Percentiles rank a stretch among this genome's conserved stretches.
These are phyloP conservation scores for Notodromas monacha DNA, from an alignment of 2,888 invertebrate genomes.

Conservation along the genomic window DNA sequence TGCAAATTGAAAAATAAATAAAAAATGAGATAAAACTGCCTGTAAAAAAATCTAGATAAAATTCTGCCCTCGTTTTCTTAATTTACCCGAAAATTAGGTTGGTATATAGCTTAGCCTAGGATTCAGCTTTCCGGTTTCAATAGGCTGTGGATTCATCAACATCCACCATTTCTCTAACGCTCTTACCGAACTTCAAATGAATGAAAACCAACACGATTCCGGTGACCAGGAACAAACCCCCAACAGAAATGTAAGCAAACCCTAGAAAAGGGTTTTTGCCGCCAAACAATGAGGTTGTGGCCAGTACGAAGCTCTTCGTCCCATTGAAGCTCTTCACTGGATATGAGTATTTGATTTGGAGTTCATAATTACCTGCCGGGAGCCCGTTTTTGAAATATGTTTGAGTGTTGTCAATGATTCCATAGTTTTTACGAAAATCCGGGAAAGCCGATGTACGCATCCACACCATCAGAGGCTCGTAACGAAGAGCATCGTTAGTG, in stretches of 20 bases:
- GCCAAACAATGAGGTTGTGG: slow-evolving; percentile 80
- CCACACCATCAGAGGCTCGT: slow-evolving; percentile 97
- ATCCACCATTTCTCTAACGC: too few relatives aligned
- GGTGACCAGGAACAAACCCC: slow-evolving; percentile 61
- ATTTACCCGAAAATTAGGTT: too few relatives aligned
- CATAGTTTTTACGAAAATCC: slow-evolving; percentile 71
- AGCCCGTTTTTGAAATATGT: slow-evolving; percentile 32
- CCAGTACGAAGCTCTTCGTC: slow-evolving; percentile 68
- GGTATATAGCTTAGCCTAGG: too few relatives aligned
- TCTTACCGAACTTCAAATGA: slow-evolving; percentile 82
- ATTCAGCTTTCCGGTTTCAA: too few relatives aligned
- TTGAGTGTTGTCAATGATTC: slow-evolving; percentile 39
- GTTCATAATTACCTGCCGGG: slow-evolving; percentile 32
- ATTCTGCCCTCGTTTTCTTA: too few relatives aligned
- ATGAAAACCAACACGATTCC: slow-evolving; percentile 72
- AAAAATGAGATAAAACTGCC: too few relatives aligned
- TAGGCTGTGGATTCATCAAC: too few relatives aligned
- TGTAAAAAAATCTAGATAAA: too few relatives aligned
- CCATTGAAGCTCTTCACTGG: slow-evolving; percentile 72
- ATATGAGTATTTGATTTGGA: slow-evolving; percentile 43
- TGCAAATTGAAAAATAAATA: too few relatives aligned
- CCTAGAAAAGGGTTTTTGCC: slow-evolving; percentile 95
- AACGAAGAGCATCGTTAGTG: slow-evolving; percentile 65
- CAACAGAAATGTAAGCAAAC: slow-evolving; percentile 88
- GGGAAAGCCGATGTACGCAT: slow-evolving; percentile 95